Conservation (phyloP, 2,888 invertebrate genomes). For the Melanostoma scalare region DNA sequence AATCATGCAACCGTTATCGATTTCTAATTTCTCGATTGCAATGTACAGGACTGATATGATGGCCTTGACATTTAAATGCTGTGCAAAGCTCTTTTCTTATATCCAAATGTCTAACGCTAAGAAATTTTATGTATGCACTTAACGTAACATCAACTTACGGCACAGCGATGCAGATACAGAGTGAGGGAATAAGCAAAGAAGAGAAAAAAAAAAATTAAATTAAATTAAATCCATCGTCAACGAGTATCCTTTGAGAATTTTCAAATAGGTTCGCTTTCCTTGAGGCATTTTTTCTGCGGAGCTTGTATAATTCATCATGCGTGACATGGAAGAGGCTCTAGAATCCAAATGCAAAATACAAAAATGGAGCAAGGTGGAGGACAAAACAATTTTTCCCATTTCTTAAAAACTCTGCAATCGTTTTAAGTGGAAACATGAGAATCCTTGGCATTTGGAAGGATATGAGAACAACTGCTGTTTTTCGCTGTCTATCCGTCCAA, state of each 20-base stretch:
- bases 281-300: constrained; percentile 6
- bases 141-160: constrained; percentile 22
- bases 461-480: no score
- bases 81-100: constrained; percentile 11
- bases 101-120: constrained; percentile 27
- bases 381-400: background rate
- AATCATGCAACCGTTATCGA: constrained; percentile 52
- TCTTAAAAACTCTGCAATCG: constrained; percentile 22
- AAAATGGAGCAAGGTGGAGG: background rate
- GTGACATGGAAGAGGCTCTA: constrained; percentile 15
- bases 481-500: no score
- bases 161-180: background rate
- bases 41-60: background rate
- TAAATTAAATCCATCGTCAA: background rate
- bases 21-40: constrained; percentile 55
- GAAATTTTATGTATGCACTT: constrained; percentile 41
- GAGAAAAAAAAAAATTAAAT: constrained; percentile 9
- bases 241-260: constrained; percentile 26
- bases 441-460: constrained; percentile 19
- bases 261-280: constrained; percentile 8
- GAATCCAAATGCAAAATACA: background rate
- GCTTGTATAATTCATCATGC: constrained; percentile 27
- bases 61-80: constrained; percentile 63
- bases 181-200: background rate
- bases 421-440: constrained; percentile 10